A percentile compares a stretch with the other conserved stretches of the same genome.
Conservation (phyloP, 1,140 invertebrate genomes). For the Sitobion miscanthi region DNA sequence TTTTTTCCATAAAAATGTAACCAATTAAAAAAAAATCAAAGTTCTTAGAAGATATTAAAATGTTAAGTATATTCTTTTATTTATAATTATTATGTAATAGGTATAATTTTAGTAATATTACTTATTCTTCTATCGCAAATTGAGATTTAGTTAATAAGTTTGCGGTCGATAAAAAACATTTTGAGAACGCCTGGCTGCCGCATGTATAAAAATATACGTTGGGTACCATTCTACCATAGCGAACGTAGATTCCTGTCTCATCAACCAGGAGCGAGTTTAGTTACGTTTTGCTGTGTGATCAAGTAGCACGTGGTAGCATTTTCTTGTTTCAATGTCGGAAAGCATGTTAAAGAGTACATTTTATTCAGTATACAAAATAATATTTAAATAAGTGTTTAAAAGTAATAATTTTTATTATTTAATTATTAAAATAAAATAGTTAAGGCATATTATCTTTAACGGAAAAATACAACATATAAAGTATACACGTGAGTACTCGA, state of each 20-base stretch:
- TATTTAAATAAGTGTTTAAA: not conserved
- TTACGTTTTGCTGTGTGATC: not conserved
- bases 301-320: not conserved
- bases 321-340: not conserved
- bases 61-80: not conserved
- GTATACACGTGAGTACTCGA: not conserved
- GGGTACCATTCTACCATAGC: not conserved
- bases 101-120: not conserved
- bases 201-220: conserved; percentile 38
- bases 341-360: not conserved
- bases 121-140: not conserved
- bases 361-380: conserved; percentile 9
- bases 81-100: not conserved
- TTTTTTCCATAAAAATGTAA: not conserved
- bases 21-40: not conserved
- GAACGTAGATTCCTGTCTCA: not conserved
- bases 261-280: not conserved
- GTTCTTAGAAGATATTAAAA: not conserved
- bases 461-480: not conserved
- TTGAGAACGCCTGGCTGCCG: conserved; percentile 18
- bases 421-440: not conserved
- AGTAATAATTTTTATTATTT: not conserved
- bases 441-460: not conserved
- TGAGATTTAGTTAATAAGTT: not conserved
- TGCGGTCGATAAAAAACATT: not conserved